These are phyloP conservation scores for Orbicella faveolata DNA, from an alignment of 64 coral and sea anemone species.

Conservation along the genomic window DNA sequence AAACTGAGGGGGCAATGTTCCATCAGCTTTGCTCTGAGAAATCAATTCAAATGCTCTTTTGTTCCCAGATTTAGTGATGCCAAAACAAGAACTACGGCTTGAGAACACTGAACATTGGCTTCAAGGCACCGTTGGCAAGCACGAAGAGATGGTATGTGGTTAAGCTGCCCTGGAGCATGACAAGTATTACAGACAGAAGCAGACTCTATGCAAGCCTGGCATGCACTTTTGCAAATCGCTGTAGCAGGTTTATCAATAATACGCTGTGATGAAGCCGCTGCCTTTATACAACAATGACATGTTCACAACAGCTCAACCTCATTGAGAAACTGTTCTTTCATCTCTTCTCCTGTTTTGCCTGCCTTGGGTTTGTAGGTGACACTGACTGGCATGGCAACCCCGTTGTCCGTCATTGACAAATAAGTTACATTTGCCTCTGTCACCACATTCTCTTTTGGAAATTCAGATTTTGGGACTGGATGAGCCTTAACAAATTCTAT, in stretches of 20 bases:
- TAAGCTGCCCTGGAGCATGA: neutral
- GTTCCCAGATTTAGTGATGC: conserved; percentile 3
- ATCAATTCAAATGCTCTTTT: conserved; percentile 31
- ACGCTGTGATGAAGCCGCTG: neutral
- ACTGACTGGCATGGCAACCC: conserved; percentile 49
- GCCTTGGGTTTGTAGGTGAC: conserved; percentile 43
- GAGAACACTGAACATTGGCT: neutral
- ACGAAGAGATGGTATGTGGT: conserved; percentile 15
- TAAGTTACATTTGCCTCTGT: conserved; percentile 77
- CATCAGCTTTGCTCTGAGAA: neutral
- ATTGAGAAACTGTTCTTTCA: conserved; percentile 64
- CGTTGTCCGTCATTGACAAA: conserved; percentile 49
- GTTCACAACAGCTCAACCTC: conserved; percentile 30
- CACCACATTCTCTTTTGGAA: conserved; percentile 49
- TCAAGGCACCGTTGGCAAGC: conserved; percentile 12
- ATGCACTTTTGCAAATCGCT: neutral
- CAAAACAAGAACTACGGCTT: neutral
- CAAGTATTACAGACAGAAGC: conserved; percentile 26
- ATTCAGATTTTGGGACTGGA: conserved; percentile 49
- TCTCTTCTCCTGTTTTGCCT: conserved; percentile 60
- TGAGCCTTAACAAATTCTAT: conserved; percentile 55
- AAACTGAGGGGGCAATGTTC: neutral
- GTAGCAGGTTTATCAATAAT: conserved; percentile 20
- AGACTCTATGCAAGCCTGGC: conserved; percentile 25
- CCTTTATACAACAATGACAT: conserved; percentile 16